Conservation (phyloP, 2,888 invertebrate genomes). For the Opisthograptis luteolata region DNA sequence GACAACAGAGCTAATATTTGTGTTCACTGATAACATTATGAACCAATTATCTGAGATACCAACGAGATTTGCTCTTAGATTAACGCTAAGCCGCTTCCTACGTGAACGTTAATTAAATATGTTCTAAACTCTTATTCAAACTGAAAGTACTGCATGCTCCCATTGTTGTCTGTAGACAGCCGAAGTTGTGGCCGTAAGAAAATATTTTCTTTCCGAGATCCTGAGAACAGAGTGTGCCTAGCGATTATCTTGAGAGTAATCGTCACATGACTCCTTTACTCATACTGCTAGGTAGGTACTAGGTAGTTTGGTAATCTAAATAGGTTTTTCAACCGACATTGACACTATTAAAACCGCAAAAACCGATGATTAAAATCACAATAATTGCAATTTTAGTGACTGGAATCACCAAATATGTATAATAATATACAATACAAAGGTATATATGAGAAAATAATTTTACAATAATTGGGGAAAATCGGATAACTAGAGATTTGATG, state of each 20-base stretch:
- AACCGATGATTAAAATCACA: too few species aligned
- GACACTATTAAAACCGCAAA: too few species aligned
- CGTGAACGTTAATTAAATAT: constrained; percentile 61
- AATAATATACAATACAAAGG: too few species aligned
- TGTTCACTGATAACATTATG: constrained; percentile 76
- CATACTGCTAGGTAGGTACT: not conserved
- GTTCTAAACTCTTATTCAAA: constrained; percentile 50
- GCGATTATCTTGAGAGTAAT: constrained; percentile 18
- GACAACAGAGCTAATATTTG: constrained; percentile 76
- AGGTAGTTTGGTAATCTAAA: not conserved
- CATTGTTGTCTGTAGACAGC: constrained; percentile 25
- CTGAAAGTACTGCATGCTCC: constrained; percentile 35
- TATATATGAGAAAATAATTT: too few species aligned
- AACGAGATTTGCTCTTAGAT: constrained; percentile 79
- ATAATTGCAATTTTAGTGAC: too few species aligned
- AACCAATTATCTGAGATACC: constrained; percentile 77
- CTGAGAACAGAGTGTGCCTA: constrained; percentile 6
- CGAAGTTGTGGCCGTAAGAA: constrained; percentile 15
- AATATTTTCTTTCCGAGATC: constrained; percentile 25
- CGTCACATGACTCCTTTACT: constrained; percentile 13
- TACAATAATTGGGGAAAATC: too few species aligned
- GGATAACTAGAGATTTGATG: too few species aligned
- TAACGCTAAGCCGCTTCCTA: constrained; percentile 69
- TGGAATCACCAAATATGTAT: too few species aligned
- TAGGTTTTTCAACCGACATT: not conserved